These are phyloP conservation scores for Rhamphomyia laevipes DNA, from an alignment of 2,888 invertebrate species.

Conservation along the genomic window DNA sequence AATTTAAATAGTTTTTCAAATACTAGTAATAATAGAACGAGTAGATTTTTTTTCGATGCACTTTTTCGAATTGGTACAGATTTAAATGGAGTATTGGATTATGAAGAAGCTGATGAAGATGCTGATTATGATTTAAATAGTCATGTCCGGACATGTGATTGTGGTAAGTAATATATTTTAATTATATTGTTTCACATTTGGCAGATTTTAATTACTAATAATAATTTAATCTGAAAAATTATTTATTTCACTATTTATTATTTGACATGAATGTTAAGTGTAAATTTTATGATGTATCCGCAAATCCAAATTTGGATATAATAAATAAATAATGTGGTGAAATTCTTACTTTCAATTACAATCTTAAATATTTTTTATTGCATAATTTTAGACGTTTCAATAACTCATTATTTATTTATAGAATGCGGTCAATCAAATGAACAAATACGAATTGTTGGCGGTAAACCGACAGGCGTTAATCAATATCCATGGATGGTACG, in stretches of 20 bases:
- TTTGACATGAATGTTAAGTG: no score
- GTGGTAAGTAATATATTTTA: constrained; percentile 45
- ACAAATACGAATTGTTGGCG: constrained; percentile 79
- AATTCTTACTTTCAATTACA: no score
- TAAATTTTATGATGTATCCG: no score
- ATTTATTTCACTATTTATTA: no score
- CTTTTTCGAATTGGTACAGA: constrained; percentile 53
- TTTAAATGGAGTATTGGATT: constrained; percentile 34
- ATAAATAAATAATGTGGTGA: no score
- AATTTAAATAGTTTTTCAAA: neutral
- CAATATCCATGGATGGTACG: constrained; percentile 81
- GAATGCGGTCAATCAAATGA: constrained; percentile 76
- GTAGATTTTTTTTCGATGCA: constrained; percentile 60
- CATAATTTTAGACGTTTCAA: constrained; percentile 9
- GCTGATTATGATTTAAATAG: constrained; percentile 43
- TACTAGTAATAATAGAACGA: constrained; percentile 40
- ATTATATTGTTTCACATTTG: neutral
- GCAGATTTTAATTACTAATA: neutral
- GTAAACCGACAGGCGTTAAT: constrained; percentile 67
- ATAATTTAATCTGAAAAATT: no score
- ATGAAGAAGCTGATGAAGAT: constrained; percentile 47
- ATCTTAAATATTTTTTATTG: neutral
- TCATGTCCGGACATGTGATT: constrained; percentile 54
- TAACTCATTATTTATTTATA: constrained; percentile 27
- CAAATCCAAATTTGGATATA: no score